These are phyloP conservation scores for Cactoblastis cactorum DNA, from an alignment of 2,888 invertebrate genomes.

Conservation along the genomic window DNA sequence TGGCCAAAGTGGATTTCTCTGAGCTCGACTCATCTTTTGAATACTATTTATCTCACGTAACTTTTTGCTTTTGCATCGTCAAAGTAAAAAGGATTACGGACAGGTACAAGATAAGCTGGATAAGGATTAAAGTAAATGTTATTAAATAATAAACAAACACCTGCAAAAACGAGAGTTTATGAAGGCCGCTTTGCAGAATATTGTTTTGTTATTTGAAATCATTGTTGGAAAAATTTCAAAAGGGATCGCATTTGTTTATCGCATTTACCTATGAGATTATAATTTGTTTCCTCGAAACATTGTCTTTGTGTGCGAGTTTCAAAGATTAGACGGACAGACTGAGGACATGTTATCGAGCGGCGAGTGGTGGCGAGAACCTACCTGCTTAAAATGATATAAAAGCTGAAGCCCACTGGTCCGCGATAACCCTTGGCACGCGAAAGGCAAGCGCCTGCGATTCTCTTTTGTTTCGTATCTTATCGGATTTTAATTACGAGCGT, in stretches of 20 bases:
- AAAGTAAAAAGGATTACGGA: slow-evolving; percentile 46
- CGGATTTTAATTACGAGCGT: slow-evolving; percentile 76
- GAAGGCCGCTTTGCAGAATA: slow-evolving; percentile 48
- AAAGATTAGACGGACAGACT: slow-evolving; percentile 13
- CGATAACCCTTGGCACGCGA: slow-evolving; percentile 48
- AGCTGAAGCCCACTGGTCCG: slow-evolving; percentile 17
- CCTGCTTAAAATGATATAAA: slow-evolving; percentile 28
- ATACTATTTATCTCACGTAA: slow-evolving; percentile 61
- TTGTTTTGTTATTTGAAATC: too few species aligned
- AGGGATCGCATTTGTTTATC: slow-evolving; percentile 66
- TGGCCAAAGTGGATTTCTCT: slow-evolving; percentile 33
- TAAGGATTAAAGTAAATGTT: slow-evolving; percentile 70
- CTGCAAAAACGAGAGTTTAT: slow-evolving; percentile 42
- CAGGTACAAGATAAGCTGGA: slow-evolving; percentile 70
- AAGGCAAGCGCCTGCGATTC: slow-evolving; percentile 51
- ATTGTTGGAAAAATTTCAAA: slow-evolving; percentile 59
- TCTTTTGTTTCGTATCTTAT: slow-evolving; percentile 76
- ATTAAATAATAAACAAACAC: slow-evolving; percentile 72
- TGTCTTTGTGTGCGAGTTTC: slow-evolving; percentile 33
- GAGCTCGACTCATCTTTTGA: slow-evolving; percentile 49
- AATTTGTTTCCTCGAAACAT: slow-evolving; percentile 52
- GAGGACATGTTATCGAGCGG: slow-evolving; percentile 12
- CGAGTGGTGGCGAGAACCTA: slow-evolving; percentile 25
- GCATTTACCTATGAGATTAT: slow-evolving; percentile 52
- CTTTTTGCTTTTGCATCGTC: slow-evolving; percentile 46